Evolutionary conservation across 1,140 invertebrate genomes (phyloP).

Genomic region (Drosophila sproati): DNA sequence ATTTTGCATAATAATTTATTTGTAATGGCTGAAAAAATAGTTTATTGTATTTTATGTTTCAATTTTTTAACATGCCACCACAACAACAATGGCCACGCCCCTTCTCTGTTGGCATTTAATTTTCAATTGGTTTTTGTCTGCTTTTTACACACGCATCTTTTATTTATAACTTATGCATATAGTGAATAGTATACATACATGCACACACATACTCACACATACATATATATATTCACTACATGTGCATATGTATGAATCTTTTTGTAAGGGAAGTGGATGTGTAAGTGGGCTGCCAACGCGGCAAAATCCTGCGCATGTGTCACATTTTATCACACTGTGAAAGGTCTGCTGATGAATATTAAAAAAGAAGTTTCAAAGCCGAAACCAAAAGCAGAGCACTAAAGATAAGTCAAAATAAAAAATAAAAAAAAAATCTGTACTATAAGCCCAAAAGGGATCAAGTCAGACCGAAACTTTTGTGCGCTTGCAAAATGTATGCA

Average conservation of each 20-base stretch:
- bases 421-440: slow-evolving; percentile 13
- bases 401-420: slow-evolving; percentile 34
- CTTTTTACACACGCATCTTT: slow-evolving; percentile 61
- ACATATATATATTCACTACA: neutral
- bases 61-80: slow-evolving; percentile 66
- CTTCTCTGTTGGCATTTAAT: slow-evolving; percentile 80
- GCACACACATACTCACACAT: neutral
- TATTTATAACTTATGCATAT: slow-evolving; percentile 72
- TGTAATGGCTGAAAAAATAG: slow-evolving; percentile 62
- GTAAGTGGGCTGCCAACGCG: slow-evolving; percentile 62
- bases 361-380: slow-evolving; percentile 71
- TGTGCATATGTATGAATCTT: slow-evolving; percentile 2
- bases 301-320: slow-evolving; percentile 78
- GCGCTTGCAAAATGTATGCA: slow-evolving; percentile 2
- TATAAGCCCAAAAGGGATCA: slow-evolving; percentile 28
- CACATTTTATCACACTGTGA: slow-evolving; percentile 66
- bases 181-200: slow-evolving; percentile 15
- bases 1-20: slow-evolving; percentile 83
- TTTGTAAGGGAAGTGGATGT: neutral
- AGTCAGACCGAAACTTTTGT: slow-evolving; percentile 26
- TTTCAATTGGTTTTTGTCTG: slow-evolving; percentile 73
- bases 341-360: slow-evolving; percentile 62
- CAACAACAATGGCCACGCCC: slow-evolving; percentile 66
- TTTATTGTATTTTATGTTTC: slow-evolving; percentile 76
- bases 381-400: slow-evolving; percentile 23